Conservation (phyloP, 1,140 invertebrate genomes). For the Phortica variegata region DNA sequence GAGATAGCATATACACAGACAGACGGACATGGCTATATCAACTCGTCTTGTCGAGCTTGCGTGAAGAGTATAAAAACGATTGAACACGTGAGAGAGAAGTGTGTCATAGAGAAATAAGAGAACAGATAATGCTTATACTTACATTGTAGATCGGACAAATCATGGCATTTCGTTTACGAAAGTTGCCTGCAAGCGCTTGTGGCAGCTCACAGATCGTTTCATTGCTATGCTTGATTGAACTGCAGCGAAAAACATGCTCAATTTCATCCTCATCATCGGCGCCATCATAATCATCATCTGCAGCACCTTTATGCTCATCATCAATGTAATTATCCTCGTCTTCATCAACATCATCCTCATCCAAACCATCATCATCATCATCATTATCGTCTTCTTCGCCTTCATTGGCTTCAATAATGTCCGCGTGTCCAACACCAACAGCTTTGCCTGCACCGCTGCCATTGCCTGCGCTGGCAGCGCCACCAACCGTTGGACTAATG, state of each 20-base stretch:
- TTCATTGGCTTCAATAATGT: conserved; percentile 6
- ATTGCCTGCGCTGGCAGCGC: conserved; percentile 7
- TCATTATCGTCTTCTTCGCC: not conserved
- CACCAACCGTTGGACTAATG: no score
- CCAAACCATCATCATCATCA: not conserved
- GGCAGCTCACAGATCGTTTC: conserved; percentile 26
- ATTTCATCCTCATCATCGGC: conserved; percentile 26
- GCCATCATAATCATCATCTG: conserved; percentile 10
- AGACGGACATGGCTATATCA: no score
- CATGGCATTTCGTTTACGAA: conserved; percentile 59
- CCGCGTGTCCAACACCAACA: conserved; percentile 7
- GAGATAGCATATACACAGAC: no score
- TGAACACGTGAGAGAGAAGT: not conserved
- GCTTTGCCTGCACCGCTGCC: conserved; percentile 2
- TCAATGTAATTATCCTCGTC: conserved; percentile 5
- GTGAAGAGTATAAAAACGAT: conserved; percentile 1
- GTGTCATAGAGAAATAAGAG: not conserved
- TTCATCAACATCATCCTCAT: not conserved
- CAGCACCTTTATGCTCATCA: no score
- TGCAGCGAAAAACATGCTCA: no score
- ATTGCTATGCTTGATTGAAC: conserved; percentile 9
- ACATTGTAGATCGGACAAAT: conserved; percentile 67
- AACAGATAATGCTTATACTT: conserved; percentile 14
- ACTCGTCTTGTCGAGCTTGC: no score
- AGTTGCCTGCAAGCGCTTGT: conserved; percentile 18